Conservation (phyloP, 1,140 invertebrate genomes). For the Globodera rostochiensis region DNA sequence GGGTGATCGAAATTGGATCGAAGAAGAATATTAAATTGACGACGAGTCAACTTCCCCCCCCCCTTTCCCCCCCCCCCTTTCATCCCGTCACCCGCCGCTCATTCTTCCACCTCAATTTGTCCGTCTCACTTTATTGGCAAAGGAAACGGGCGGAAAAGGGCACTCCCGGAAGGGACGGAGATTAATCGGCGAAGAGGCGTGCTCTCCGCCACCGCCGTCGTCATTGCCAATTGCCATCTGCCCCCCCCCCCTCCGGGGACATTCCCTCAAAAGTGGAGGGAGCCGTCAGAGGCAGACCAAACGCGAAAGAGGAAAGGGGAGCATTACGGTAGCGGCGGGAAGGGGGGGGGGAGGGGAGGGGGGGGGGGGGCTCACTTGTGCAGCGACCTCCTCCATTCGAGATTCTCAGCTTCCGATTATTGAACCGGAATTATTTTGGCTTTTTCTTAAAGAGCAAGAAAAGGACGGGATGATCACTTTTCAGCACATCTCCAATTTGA, state of each 20-base stretch:
- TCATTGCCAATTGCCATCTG: slow-evolving; percentile 5
- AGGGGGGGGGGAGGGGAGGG: no score
- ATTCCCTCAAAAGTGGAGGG: neutral
- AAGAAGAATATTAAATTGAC: no score
- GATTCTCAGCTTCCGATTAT: neutral
- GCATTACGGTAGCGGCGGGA: no score
- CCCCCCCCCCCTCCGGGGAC: neutral
- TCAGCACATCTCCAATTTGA: no score
- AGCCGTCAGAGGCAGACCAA: neutral
- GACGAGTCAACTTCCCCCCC: no score
- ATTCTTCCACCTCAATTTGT: neutral
- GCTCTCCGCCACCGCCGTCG: slow-evolving; percentile 4
- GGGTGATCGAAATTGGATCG: no score
- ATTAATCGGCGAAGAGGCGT: slow-evolving; percentile 16
- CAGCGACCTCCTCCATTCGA: neutral
- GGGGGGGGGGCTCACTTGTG: no score
- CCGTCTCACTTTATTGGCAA: slow-evolving; percentile 12
- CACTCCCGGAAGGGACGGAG: neutral
- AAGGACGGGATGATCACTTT: no score
- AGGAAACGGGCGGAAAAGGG: neutral
- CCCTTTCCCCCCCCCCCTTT: no score
- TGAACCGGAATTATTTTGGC: neutral
- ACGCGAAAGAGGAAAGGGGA: neutral
- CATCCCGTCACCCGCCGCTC: neutral
- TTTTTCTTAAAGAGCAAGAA: no score